These are phyloP conservation scores for Esox niger DNA, from an alignment of 2,113 vertebrate genomes.

Conservation along the genomic window DNA sequence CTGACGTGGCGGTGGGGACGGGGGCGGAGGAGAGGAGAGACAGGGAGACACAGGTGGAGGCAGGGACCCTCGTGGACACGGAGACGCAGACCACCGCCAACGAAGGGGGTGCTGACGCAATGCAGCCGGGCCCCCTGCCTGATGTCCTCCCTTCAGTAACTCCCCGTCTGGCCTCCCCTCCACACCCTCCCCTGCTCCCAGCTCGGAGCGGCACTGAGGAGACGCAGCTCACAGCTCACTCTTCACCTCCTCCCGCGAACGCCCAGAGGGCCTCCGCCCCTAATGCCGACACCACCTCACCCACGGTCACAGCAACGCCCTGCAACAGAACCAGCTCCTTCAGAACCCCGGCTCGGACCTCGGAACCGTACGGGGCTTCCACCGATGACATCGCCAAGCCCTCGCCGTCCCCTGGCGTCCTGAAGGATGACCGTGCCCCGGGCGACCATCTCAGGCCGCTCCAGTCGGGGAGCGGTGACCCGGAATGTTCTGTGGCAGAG, in stretches of 20 bases:
- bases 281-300: not conserved
- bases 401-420: not conserved
- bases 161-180: not conserved
- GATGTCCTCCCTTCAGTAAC: not conserved
- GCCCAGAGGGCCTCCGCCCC: not conserved
- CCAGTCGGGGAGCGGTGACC: not conserved
- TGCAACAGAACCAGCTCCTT: not conserved
- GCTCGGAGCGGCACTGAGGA: not conserved
- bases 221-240: not conserved
- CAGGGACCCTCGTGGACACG: slow-evolving; percentile 17
- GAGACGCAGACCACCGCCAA: slow-evolving; percentile 39
- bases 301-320: slow-evolving; percentile 8
- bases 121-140: not conserved
- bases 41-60: not conserved
- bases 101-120: not conserved
- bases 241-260: not conserved
- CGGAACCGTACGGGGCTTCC: not conserved
- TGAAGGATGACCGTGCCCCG: not conserved
- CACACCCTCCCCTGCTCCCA: not conserved
- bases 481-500: not conserved
- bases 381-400: slow-evolving; percentile 1
- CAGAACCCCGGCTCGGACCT: not conserved
- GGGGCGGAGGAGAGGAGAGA: slow-evolving; percentile 2
- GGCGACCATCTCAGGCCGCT: not conserved
- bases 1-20: slow-evolving; percentile 34